Evolutionary conservation across 2,797 vertebrate species (phyloP).

Genomic region (Melanotaenia maccullochi): DNA sequence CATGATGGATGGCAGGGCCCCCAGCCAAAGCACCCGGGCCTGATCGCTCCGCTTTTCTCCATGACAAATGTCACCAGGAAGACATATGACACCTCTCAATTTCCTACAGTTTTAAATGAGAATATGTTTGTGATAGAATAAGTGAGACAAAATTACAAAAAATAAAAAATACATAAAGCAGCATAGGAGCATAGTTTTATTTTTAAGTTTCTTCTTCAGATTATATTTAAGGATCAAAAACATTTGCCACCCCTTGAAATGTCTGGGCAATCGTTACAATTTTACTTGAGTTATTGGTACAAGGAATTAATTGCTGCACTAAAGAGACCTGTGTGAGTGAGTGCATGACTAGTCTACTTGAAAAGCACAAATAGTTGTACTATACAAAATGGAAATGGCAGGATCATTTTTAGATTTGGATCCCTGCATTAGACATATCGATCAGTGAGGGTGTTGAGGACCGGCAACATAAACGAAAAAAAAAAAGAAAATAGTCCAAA

Average conservation of each 20-base stretch:
- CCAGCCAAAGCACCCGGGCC: conserved; percentile 70
- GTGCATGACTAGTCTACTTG: conserved; percentile 2
- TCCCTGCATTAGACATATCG: neutral
- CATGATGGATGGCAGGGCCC: conserved; percentile 79
- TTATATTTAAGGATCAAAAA: conserved; percentile 9
- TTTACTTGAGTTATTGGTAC: conserved; percentile 43
- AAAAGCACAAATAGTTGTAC: conserved; percentile 1
- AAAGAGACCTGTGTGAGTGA: neutral
- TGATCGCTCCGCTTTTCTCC: conserved; percentile 68
- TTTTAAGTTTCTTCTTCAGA: neutral
- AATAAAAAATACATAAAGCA: conserved; percentile 2
- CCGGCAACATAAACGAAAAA: neutral
- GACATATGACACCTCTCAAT: conserved; percentile 63
- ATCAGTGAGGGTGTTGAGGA: neutral
- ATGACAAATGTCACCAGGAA: conserved; percentile 75
- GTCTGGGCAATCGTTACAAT: conserved; percentile 18
- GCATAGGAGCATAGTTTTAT: neutral
- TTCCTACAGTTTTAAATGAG: conserved; percentile 70
- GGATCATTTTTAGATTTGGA: neutral
- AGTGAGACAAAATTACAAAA: conserved; percentile 9
- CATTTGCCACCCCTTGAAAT: conserved; percentile 13
- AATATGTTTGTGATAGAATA: conserved; percentile 60
- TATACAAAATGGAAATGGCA: neutral
- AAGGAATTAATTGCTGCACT: neutral
- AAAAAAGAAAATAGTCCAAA: neutral